Conservation (phyloP, 2,888 invertebrate genomes). For the Heterodera filipjevi region DNA sequence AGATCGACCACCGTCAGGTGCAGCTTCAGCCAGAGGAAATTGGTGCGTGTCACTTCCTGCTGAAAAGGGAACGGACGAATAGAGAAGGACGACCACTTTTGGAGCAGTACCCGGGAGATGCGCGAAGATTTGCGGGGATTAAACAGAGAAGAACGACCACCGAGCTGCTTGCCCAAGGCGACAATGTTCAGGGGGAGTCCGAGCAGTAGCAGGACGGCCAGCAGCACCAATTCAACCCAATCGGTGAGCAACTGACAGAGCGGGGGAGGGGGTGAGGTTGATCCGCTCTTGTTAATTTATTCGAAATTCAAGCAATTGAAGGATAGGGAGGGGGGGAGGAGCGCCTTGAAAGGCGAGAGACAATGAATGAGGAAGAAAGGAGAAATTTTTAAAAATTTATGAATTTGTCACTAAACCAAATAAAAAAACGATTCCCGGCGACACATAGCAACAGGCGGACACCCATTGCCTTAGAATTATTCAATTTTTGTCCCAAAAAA, state of each 20-base stretch:
- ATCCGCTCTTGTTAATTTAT: too few species aligned
- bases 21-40: conserved; percentile 46
- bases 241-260: conserved; percentile 32
- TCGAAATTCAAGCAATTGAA: too few species aligned
- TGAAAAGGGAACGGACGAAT: conserved; percentile 32
- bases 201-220: conserved; percentile 37
- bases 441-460: too few species aligned
- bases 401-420: too few species aligned
- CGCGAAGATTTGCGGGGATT: conserved; percentile 24
- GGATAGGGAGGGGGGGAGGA: too few species aligned
- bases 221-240: conserved; percentile 42
- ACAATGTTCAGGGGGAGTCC: conserved; percentile 43
- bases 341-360: too few species aligned
- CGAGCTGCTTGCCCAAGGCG: conserved; percentile 31
- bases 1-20: conserved; percentile 47
- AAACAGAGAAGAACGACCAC: not conserved
- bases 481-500: too few species aligned
- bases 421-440: too few species aligned
- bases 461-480: too few species aligned
- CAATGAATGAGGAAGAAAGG: too few species aligned
- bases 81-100: not conserved
- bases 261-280: too few species aligned
- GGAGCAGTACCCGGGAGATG: conserved; percentile 10
- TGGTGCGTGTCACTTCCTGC: conserved; percentile 47
- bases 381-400: too few species aligned